These are phyloP conservation scores for Tineola bisselliella DNA, from an alignment of 2,888 invertebrate genomes.

Conservation along the genomic window DNA sequence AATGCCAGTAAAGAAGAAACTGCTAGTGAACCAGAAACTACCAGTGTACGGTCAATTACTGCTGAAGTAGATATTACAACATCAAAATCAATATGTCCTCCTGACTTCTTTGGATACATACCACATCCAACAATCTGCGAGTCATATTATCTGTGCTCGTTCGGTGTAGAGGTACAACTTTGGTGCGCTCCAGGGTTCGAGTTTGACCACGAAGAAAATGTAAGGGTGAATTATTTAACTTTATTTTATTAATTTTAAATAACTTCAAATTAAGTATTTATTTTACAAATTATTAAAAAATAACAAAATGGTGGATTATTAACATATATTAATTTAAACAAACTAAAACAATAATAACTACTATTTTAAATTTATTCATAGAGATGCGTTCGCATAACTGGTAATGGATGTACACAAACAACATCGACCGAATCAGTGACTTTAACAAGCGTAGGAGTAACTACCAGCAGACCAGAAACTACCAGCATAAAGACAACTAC, in stretches of 20 bases:
- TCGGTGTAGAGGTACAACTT: slow-evolving; percentile 10
- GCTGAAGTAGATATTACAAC: not conserved
- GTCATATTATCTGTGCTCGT: slow-evolving; percentile 12
- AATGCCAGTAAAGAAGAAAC: slow-evolving; percentile 2
- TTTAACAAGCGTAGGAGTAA: not conserved
- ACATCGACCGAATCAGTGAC: not conserved
- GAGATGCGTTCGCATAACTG: slow-evolving; percentile 1
- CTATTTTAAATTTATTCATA: too few species aligned
- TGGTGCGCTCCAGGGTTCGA: slow-evolving; percentile 13
- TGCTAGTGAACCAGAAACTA: slow-evolving; percentile 3
- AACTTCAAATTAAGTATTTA: too few species aligned
- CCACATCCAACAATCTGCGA: slow-evolving; percentile 10
- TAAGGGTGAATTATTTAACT: too few species aligned
- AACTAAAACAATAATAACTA: not conserved
- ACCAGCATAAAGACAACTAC: not conserved
- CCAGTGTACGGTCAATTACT: not conserved
- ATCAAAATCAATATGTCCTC: not conserved
- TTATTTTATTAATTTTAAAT: too few species aligned
- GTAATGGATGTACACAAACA: slow-evolving; percentile 1
- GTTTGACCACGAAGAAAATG: slow-evolving; percentile 4
- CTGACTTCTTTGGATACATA: slow-evolving; percentile 5
- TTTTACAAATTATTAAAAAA: too few species aligned
- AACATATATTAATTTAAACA: too few species aligned
- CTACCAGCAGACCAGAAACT: not conserved
- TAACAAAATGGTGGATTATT: too few species aligned